These are phyloP conservation scores for Liposcelis brunnea DNA, from an alignment of 2,888 invertebrate genomes.

Conservation along the genomic window DNA sequence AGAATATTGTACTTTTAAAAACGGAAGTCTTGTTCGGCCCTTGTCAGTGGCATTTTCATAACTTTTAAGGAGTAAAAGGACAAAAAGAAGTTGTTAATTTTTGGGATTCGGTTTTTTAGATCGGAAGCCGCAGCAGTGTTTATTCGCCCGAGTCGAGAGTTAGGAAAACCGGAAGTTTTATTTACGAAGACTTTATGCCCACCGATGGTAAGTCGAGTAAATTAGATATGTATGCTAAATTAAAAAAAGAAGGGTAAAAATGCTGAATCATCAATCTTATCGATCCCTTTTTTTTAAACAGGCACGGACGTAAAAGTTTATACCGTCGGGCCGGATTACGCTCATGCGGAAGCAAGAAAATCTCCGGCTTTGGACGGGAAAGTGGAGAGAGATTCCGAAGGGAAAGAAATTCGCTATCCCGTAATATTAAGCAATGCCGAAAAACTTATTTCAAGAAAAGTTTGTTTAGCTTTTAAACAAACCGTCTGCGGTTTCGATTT, in stretches of 20 bases:
- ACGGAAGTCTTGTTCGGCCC: constrained; percentile 8
- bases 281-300: not conserved
- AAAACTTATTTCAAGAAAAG: constrained; percentile 93
- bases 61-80: too few relatives aligned
- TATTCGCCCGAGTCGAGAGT: constrained; percentile 95
- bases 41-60: too few relatives aligned
- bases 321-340: constrained; percentile 98
- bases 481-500: constrained; percentile 99
- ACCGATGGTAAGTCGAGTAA: constrained; percentile 65
- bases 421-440: constrained; percentile 95
- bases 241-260: too few relatives aligned
- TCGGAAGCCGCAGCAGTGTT: constrained; percentile 95
- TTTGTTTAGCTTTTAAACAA: constrained; percentile 91
- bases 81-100: too few relatives aligned
- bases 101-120: too few relatives aligned
- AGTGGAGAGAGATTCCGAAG: constrained; percentile 94
- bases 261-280: too few relatives aligned
- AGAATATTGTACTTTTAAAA: constrained; percentile 8
- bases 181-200: constrained; percentile 99
- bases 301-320: constrained; percentile 52
- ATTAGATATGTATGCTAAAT: too few relatives aligned
- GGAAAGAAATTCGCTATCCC: constrained; percentile 96
- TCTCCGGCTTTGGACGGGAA: constrained; percentile 97
- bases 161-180: constrained; percentile 91
- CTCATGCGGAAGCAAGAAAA: constrained; percentile 97